phyloP scores from a whole-genome alignment of 2,113 vertebrate species.

The Catharus fuscescens region DNA sequence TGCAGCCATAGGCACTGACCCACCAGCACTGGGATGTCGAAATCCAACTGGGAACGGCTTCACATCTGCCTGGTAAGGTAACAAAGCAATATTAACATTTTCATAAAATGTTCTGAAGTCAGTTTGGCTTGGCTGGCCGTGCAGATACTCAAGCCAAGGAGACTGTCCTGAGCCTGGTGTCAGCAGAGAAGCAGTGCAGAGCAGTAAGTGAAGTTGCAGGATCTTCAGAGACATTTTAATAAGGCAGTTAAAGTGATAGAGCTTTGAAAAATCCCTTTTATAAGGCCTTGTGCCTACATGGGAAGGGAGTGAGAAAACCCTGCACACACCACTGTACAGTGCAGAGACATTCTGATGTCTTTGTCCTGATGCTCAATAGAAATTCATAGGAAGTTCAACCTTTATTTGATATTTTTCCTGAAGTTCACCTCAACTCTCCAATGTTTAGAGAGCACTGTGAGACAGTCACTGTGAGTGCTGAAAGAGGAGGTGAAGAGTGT shows the following conservation, averaged over 20 bases:
- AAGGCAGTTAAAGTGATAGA: background rate
- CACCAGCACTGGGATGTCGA: background rate
- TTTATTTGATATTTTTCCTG: background rate
- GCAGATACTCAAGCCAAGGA: slow-evolving; percentile 26
- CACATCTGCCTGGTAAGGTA: slow-evolving; percentile 20
- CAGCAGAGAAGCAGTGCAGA: background rate
- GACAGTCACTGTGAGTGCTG: background rate
- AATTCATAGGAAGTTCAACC: background rate
- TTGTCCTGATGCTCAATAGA: background rate
- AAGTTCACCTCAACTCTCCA: background rate
- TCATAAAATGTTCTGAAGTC: slow-evolving; percentile 39
- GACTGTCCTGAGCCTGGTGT: slow-evolving; percentile 37
- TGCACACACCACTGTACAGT: background rate
- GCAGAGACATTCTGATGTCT: background rate
- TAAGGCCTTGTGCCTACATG: background rate
- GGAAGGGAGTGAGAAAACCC: background rate
- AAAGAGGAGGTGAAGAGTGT: background rate
- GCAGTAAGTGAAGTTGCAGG: background rate
- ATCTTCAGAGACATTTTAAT: background rate
- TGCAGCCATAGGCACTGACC: background rate
- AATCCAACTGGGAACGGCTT: slow-evolving; percentile 4
- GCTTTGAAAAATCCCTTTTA: background rate
- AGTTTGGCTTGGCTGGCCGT: slow-evolving; percentile 29
- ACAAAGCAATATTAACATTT: slow-evolving; percentile 51
- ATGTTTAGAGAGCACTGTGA: background rate